Base-by-base conservation (phyloP, 1,140 invertebrate species). In the Caenorhabditis brenneri region DNA sequence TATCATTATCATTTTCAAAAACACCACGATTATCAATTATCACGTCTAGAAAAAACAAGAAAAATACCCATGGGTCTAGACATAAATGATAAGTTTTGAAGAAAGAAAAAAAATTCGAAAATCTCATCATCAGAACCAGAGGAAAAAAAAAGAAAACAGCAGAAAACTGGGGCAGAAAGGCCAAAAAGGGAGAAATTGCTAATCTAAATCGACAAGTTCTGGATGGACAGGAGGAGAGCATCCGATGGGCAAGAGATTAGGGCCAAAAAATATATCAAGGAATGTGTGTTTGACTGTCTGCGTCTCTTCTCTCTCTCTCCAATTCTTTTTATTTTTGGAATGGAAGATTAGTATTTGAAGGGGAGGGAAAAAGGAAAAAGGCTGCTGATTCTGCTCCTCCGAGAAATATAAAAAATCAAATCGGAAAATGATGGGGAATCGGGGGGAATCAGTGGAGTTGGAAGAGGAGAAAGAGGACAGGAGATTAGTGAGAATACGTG, bases 191-290 rank as follows among this genome's bases (percentile, higher is more conserved):
- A n/a, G 22, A 51, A n/a, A 51, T n/a, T 74, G 65, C 65, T 74
- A 74, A 74, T 74, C 65, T 74, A 46, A 74, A 74, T 74, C 65
- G 65, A 74, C 65, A 74, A 42, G 36, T 74, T 74, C 4, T 65
- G 58, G 53, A 55, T 27, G 24, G 53, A 58, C 29, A 31, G 31
- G 31, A 65, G 31, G 15, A 74, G 65, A 16, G 7, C 65, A 74
- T n/a, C 12, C 12, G 36, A 74, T 42, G 65, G 22, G 22, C 10
- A n/a, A 31, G 65, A 74, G 65, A 74, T 74, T 74, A 74, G 65
- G 65, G n/a, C 15, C 15, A n/a, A 51, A 22, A 46, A 12, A 74
- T 42, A 42, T 74, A 74, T 74, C 36, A 46, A 24, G 29, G 10
- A 74, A 24, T 74, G 65, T 42, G 12, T 51, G 16, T 65, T n/a